phyloP scores from a whole-genome alignment of 2,113 vertebrate species.

The Scophthalmus maximus region DNA sequence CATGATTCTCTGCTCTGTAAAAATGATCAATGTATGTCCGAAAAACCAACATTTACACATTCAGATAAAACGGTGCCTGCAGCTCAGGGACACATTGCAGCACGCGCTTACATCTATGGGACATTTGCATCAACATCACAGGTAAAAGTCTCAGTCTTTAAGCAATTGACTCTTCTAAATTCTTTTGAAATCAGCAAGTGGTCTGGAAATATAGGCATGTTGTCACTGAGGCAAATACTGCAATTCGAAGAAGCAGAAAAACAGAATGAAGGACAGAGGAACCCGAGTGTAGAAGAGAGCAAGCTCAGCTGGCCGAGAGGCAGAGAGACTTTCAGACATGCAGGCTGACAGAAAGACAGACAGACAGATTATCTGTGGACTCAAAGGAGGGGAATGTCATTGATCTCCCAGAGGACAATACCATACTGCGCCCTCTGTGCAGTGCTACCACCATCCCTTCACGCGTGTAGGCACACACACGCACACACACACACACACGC shows the following conservation, averaged over 20 bases:
- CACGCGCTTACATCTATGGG: background rate
- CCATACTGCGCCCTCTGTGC: conserved; percentile 54
- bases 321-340: conserved; percentile 33
- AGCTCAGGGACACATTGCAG: background rate
- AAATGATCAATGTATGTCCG: conserved; percentile 7
- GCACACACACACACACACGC: conserved; percentile 4
- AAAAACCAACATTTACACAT: conserved; percentile 1
- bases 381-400: conserved; percentile 76
- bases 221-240: conserved; percentile 1
- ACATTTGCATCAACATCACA: background rate
- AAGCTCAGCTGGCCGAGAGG: conserved; percentile 37
- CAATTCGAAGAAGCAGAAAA: background rate
- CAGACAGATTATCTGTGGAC: conserved; percentile 70
- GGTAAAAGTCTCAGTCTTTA: background rate
- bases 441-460: conserved; percentile 35
- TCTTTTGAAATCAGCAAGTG: background rate
- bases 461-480: conserved; percentile 9
- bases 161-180: background rate
- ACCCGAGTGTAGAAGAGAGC: conserved; percentile 26
- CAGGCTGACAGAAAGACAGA: conserved; percentile 42
- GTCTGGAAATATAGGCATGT: too few relatives aligned
- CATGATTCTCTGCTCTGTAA: conserved; percentile 16
- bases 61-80: background rate
- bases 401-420: conserved; percentile 76
- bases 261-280: conserved; percentile 37